A percentile compares a stretch with the other conserved stretches of the same genome.
These are phyloP conservation scores for Cataglyphis hispanica DNA, from an alignment of 1,140 invertebrate genomes.

Conservation along the genomic window DNA sequence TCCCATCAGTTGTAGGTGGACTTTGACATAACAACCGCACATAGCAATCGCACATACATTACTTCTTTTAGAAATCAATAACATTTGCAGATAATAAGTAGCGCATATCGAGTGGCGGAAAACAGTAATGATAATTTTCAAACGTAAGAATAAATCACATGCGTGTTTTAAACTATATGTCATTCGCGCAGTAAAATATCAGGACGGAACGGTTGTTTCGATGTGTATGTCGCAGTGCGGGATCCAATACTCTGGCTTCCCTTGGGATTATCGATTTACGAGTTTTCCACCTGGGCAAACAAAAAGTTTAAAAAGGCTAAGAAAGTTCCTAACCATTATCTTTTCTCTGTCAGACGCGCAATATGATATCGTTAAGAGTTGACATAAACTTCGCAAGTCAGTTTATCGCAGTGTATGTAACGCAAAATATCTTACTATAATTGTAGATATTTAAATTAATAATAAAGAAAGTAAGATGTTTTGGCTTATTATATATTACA, in stretches of 20 bases:
- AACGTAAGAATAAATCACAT: constrained; percentile 39
- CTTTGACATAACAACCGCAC: background rate
- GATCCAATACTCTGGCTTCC: constrained; percentile 33
- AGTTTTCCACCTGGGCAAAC: constrained; percentile 57
- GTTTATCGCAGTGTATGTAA: constrained; percentile 18
- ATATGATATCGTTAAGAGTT: constrained; percentile 55
- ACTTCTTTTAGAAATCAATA: background rate
- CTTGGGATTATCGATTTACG: constrained; percentile 56
- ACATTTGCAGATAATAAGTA: background rate
- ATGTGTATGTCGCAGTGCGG: constrained; percentile 31
- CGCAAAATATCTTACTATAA: constrained; percentile 23
- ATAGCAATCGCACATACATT: background rate
- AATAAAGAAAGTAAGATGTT: background rate
- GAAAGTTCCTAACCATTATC: constrained; percentile 55
- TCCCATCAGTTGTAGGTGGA: background rate
- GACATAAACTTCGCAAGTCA: constrained; percentile 49
- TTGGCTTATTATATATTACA: background rate
- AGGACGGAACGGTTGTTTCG: constrained; percentile 35
- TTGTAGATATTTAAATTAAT: constrained; percentile 40
- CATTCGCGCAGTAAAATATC: constrained; percentile 34
- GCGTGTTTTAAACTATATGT: constrained; percentile 11
- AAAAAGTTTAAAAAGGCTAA: constrained; percentile 62
- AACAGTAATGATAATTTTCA: constrained; percentile 24
- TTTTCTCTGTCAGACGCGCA: constrained; percentile 41
- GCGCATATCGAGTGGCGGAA: background rate